Percentiles rank a stretch among this genome's conserved stretches.
Conservation (phyloP, 1,140 invertebrate species). For the Hycleus cichorii region DNA sequence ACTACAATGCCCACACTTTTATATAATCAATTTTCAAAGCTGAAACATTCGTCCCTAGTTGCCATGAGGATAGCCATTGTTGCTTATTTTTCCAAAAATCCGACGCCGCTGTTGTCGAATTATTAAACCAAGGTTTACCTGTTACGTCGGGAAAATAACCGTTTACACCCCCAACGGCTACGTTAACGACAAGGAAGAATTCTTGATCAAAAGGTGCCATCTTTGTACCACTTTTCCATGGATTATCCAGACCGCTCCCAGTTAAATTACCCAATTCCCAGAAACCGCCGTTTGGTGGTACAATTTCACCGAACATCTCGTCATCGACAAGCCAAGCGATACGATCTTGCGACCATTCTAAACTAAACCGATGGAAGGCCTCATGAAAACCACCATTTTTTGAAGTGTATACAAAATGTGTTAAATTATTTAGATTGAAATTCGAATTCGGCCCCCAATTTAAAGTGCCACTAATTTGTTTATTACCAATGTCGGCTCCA, state of each 20-base stretch:
- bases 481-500: slow-evolving; percentile 45
- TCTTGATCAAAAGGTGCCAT: slow-evolving; percentile 53
- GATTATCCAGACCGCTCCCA: slow-evolving; percentile 21
- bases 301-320: slow-evolving; percentile 19
- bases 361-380: slow-evolving; percentile 43
- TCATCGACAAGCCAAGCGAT: slow-evolving; percentile 28
- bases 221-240: slow-evolving; percentile 39
- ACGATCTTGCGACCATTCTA: slow-evolving; percentile 45
- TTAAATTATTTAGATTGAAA: slow-evolving; percentile 21
- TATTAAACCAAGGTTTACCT: slow-evolving; percentile 45
- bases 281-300: slow-evolving; percentile 1
- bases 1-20: slow-evolving; percentile 49
- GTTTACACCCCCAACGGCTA: slow-evolving; percentile 36
- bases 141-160: slow-evolving; percentile 44
- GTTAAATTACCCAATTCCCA: slow-evolving; percentile 18
- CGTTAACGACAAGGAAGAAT: slow-evolving; percentile 60
- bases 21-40: slow-evolving; percentile 57
- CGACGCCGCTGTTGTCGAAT: slow-evolving; percentile 28
- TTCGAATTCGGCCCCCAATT: slow-evolving; percentile 57
- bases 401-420: slow-evolving; percentile 28
- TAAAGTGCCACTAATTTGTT: slow-evolving; percentile 51
- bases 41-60: slow-evolving; percentile 39
- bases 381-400: slow-evolving; percentile 42
- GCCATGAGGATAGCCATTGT: no score
- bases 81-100: slow-evolving; percentile 45